Conservation (phyloP, 2,113 vertebrate genomes). For the Scopus umbretta region DNA sequence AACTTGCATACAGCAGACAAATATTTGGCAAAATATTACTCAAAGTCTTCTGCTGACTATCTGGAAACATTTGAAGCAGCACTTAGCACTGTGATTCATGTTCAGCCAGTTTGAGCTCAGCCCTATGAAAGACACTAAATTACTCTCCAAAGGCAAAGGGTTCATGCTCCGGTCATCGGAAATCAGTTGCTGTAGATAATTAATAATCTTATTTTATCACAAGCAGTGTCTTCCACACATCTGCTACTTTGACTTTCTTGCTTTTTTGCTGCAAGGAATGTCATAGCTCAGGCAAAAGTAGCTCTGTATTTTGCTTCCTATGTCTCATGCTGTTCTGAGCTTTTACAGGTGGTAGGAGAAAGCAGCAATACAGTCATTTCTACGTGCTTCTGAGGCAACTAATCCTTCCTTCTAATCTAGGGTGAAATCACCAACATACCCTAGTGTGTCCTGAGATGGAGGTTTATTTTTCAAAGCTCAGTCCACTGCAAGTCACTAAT, state of each 20-base stretch:
- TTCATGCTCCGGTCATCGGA: background rate
- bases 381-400: background rate
- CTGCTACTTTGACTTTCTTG: background rate
- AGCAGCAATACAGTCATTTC: background rate
- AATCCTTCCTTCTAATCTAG: background rate
- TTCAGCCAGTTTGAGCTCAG: background rate
- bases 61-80: background rate
- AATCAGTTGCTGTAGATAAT: background rate
- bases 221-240: background rate
- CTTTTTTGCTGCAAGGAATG: background rate
- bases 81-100: background rate
- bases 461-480: background rate
- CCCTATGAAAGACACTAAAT: background rate
- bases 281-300: background rate
- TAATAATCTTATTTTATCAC: background rate
- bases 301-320: background rate
- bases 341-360: background rate
- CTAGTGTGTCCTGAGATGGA: background rate
- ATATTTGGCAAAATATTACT: background rate
- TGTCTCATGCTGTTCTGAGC: background rate
- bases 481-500: background rate
- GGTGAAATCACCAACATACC: background rate
- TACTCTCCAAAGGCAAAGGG: background rate
- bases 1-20: background rate
- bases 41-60: background rate